Evolutionary conservation across 2,797 vertebrate species (phyloP).

Genomic region (Furcifer pardalis): DNA sequence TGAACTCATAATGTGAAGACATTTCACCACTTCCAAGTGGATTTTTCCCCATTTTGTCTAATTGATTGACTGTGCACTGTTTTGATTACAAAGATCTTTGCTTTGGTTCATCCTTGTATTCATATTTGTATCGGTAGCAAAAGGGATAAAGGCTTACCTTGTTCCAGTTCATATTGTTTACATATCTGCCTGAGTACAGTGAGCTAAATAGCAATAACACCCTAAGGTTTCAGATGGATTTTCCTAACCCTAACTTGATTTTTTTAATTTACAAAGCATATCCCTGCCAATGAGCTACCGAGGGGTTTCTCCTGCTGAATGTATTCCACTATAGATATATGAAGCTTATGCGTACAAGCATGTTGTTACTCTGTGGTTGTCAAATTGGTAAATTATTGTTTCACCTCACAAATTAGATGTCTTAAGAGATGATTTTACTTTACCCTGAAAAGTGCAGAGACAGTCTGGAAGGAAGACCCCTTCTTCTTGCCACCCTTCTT

Average conservation of each 20-base stretch:
- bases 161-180: too few species aligned
- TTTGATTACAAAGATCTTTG: too few species aligned
- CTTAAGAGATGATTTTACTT: conserved; percentile 18
- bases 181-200: neutral
- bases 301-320: neutral
- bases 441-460: conserved; percentile 82
- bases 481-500: conserved; percentile 77
- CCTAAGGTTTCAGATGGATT: too few species aligned
- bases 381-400: neutral
- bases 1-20: neutral
- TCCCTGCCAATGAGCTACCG: neutral
- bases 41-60: too few species aligned
- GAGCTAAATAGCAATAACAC: neutral
- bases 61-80: too few species aligned
- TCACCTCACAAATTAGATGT: neutral
- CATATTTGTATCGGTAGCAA: too few species aligned
- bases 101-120: too few species aligned
- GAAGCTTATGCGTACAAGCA: neutral
- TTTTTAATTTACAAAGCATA: too few species aligned
- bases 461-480: conserved; percentile 78
- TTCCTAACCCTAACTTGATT: too few species aligned
- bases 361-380: neutral
- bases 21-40: too few species aligned
- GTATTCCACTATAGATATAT: neutral
- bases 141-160: too few species aligned